phyloP scores from a whole-genome alignment of 1,140 invertebrate genomes.

The Cecropterus lyciades region DNA sequence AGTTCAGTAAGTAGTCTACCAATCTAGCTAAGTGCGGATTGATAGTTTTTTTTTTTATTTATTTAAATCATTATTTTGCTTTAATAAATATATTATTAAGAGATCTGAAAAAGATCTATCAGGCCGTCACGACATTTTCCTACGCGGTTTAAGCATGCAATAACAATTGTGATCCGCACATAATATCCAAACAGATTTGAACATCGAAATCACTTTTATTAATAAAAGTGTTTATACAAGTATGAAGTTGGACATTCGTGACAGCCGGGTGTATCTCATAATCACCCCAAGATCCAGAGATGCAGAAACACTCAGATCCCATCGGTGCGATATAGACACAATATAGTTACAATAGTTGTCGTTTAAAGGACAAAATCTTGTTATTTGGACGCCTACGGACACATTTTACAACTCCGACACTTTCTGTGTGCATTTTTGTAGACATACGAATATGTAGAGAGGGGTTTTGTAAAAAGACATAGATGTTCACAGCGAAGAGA shows the following conservation, averaged over 20 bases:
- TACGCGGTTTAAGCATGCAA: too few relatives aligned
- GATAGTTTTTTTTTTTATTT: too few relatives aligned
- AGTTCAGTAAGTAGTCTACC: too few relatives aligned
- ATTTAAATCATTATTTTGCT: too few relatives aligned
- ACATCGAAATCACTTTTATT: too few relatives aligned
- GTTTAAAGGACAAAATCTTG: slow-evolving; percentile 77
- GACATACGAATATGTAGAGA: slow-evolving; percentile 39
- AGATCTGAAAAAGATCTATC: too few relatives aligned
- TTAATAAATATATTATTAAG: too few relatives aligned
- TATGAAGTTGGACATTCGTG: not conserved
- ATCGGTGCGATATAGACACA: slow-evolving; percentile 65
- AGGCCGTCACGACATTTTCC: too few relatives aligned
- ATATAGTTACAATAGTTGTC: slow-evolving; percentile 75
- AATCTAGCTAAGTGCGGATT: too few relatives aligned
- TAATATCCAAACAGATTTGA: too few relatives aligned
- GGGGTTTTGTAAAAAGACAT: slow-evolving; percentile 27
- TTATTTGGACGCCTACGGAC: slow-evolving; percentile 70
- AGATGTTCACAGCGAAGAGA: not conserved
- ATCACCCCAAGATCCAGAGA: slow-evolving; percentile 57
- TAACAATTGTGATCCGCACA: too few relatives aligned
- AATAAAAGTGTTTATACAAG: too few relatives aligned
- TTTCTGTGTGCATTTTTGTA: slow-evolving; percentile 35
- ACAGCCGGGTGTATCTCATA: slow-evolving; percentile 43
- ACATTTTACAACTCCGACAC: slow-evolving; percentile 55
- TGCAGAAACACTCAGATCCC: slow-evolving; percentile 67